Evolutionary conservation across 30 jellyfish, hydroid and myxozoan genomes (phyloP).

Genomic region (Hydra vulgaris): DNA sequence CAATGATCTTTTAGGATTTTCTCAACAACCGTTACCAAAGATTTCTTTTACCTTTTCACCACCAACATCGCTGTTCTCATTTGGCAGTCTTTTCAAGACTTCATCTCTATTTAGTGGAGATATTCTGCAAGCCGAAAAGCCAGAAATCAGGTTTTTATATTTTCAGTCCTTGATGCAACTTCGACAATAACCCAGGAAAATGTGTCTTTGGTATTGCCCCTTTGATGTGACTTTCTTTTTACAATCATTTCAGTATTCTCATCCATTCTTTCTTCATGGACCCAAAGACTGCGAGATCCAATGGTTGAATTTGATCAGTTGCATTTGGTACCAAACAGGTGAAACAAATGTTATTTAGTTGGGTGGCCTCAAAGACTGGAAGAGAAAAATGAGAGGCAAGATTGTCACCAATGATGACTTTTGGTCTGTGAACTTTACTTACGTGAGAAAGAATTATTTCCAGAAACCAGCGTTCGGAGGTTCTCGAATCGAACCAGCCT

Average conservation of each 20-base stretch:
- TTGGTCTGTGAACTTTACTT: too few relatives aligned
- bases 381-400: too few relatives aligned
- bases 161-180: background rate
- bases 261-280: too few relatives aligned
- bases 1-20: background rate
- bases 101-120: background rate
- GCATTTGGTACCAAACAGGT: too few relatives aligned
- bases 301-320: too few relatives aligned
- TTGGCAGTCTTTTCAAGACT: background rate
- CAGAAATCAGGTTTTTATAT: background rate
- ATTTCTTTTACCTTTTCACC: background rate
- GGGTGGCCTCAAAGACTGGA: too few relatives aligned
- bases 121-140: background rate
- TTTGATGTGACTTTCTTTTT: background rate
- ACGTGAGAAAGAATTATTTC: too few relatives aligned
- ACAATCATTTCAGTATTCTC: background rate
- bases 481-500: too few relatives aligned
- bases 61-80: background rate
- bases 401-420: too few relatives aligned
- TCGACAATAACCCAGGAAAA: background rate
- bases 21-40: background rate
- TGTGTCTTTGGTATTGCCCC: background rate
- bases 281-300: too few relatives aligned
- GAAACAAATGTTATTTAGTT: too few relatives aligned
- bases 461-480: too few relatives aligned